phyloP scores from a whole-genome alignment of 2,888 invertebrate species.

The Drosophila meridiana region DNA sequence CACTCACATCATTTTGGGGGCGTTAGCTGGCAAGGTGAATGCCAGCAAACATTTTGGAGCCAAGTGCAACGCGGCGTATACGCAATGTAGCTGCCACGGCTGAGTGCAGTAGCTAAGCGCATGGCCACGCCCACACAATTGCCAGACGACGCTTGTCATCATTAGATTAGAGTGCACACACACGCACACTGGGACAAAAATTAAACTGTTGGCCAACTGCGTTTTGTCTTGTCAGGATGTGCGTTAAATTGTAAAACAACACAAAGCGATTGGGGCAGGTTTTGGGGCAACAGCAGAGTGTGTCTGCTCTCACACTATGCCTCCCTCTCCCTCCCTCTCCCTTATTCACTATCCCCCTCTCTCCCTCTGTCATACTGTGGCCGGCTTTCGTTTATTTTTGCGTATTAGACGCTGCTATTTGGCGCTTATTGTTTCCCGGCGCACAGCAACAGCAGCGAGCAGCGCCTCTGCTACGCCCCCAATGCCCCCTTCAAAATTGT shows the following conservation, averaged over 20 bases:
- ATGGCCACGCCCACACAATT: constrained; percentile 49
- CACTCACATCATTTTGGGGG: neutral
- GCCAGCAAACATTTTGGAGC: constrained; percentile 54
- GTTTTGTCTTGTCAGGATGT: constrained; percentile 71
- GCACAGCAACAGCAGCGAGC: neutral
- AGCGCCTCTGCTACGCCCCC: neutral
- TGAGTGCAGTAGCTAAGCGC: constrained; percentile 39
- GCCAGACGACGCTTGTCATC: constrained; percentile 75
- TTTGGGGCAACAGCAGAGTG: neutral
- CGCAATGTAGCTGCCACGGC: constrained; percentile 52
- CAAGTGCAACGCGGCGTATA: constrained; percentile 70
- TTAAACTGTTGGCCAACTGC: constrained; percentile 61
- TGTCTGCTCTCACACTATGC: neutral
- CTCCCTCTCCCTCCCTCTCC: neutral
- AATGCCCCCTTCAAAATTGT: constrained; percentile 11
- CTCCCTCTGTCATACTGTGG: constrained; percentile 62
- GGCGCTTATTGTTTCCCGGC: constrained; percentile 73
- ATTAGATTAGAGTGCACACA: constrained; percentile 73
- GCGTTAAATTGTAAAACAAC: constrained; percentile 81
- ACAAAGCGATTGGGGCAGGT: constrained; percentile 30
- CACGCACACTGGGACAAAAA: constrained; percentile 29
- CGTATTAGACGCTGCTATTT: constrained; percentile 81
- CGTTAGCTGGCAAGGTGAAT: constrained; percentile 34
- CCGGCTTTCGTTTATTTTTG: constrained; percentile 76
- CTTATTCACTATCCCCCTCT: neutral